phyloP scores from a whole-genome alignment of 2,888 invertebrate species.

The Mimachlamys varia region DNA sequence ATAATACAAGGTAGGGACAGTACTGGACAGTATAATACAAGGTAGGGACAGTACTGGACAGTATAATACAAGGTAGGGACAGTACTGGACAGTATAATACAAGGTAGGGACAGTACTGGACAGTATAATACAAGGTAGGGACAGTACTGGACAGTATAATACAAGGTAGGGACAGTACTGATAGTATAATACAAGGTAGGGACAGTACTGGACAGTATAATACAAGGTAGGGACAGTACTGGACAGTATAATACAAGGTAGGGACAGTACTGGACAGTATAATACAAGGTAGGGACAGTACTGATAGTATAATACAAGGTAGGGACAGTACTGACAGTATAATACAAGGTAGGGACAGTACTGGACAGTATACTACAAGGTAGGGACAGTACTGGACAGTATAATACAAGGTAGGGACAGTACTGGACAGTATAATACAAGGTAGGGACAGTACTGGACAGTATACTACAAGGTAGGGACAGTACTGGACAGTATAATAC shows the following conservation, averaged over 20 bases:
- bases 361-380: conserved; percentile 41
- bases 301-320: conserved; percentile 44
- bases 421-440: conserved; percentile 39
- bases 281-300: conserved; percentile 38
- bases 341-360: conserved; percentile 38
- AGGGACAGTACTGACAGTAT: conserved; percentile 21
- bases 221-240: conserved; percentile 37
- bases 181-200: conserved; percentile 43
- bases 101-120: conserved; percentile 36
- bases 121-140: conserved; percentile 43
- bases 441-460: conserved; percentile 36
- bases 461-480: conserved; percentile 40
- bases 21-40: conserved; percentile 39
- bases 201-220: conserved; percentile 17
- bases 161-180: conserved; percentile 38
- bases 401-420: conserved; percentile 38
- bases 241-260: conserved; percentile 43
- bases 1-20: conserved; percentile 38
- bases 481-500: conserved; percentile 36
- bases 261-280: background rate
- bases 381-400: conserved; percentile 25
- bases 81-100: conserved; percentile 36
- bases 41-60: conserved; percentile 36
- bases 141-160: conserved; percentile 17
- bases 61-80: conserved; percentile 41